Percentiles rank a stretch among this genome's conserved stretches.
These are phyloP conservation scores for Eueremaeus valkanovi DNA, from an alignment of 2,888 invertebrate genomes.

Conservation along the genomic window DNA sequence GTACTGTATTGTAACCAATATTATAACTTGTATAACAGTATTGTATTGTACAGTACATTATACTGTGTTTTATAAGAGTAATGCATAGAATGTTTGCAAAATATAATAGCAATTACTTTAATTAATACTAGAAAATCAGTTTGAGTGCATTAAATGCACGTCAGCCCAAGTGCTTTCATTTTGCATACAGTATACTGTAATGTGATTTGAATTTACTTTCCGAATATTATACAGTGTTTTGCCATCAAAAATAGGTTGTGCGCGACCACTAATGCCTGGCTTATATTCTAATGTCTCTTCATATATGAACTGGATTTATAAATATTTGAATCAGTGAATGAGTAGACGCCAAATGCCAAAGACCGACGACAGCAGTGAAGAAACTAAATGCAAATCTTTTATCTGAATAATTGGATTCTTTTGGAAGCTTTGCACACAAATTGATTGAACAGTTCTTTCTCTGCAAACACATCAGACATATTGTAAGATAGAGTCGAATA, in stretches of 20 bases:
- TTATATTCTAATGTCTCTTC: conserved; percentile 76
- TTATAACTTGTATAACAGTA: too few relatives aligned
- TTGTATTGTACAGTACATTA: too few relatives aligned
- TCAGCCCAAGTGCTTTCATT: not conserved
- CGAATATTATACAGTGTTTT: not conserved
- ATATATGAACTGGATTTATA: conserved; percentile 70
- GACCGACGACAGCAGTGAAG: not conserved
- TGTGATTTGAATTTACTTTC: not conserved
- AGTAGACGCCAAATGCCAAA: conserved; percentile 11
- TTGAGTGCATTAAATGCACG: too few relatives aligned
- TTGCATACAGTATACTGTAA: not conserved
- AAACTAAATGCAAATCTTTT: not conserved
- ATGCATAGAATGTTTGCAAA: not conserved
- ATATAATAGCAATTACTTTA: not conserved
- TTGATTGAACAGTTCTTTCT: too few relatives aligned
- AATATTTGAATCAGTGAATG: conserved; percentile 41
- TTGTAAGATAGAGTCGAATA: too few relatives aligned
- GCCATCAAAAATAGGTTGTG: conserved; percentile 64
- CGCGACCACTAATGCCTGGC: conserved; percentile 72
- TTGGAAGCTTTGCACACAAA: not conserved
- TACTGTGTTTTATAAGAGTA: too few relatives aligned
- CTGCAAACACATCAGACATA: too few relatives aligned
- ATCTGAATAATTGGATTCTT: not conserved
- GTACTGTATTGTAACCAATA: too few relatives aligned
- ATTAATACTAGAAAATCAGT: not conserved